Evolutionary conservation across 2,797 vertebrate genomes (phyloP), one percentile per base, ranked within the genome.

Genomic region (Limnodromus scolopaceus): DNA sequence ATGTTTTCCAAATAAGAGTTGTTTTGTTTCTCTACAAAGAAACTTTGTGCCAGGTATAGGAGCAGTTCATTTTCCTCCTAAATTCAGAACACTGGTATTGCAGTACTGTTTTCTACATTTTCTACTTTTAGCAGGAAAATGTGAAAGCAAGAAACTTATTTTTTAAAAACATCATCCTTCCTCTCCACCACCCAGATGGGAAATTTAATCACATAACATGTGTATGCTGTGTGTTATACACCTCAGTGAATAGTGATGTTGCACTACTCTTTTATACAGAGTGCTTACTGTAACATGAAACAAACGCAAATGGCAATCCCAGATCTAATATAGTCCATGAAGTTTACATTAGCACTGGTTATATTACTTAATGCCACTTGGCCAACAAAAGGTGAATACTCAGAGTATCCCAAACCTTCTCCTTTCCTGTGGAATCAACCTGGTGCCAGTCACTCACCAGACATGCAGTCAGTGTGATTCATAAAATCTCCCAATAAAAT

Each of bases 401-500:
- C 22, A 32, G 69, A 92, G 13, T 6, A 41, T 3, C 25, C 13
- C 20, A 68, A n/a, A 17, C 1, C 19, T 12, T 13, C 9, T 43
- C 13, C 15, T 32, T 28, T 38, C 6, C 1, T 45, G 22, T 5
- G n/a, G n/a, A 88, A 68, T 27, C 38, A 53, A 34, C 5, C 25
- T 53, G 17, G 6, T 85, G 25, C 36, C 53, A 77, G 39, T 77
- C 30, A 71, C 25, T 81, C 60, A 55, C 30, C 28, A 53, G 16
- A 69, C 39, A 53, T 23, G 8, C 13, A 86, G 71, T 16, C 63
- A 89, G 19, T 58, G 36, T 34, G n/a, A 78, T 38, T 71, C 48
- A 88, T 45, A 78, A 84, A 75, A 68, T 9, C n/a, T 72, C 39
- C 49, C 54, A 60, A 41, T 80, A 89, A 83, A 71, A 80, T 45